These are phyloP conservation scores for Sebastes vulpes DNA, from an alignment of 2,797 vertebrate species.

Conservation along the genomic window DNA sequence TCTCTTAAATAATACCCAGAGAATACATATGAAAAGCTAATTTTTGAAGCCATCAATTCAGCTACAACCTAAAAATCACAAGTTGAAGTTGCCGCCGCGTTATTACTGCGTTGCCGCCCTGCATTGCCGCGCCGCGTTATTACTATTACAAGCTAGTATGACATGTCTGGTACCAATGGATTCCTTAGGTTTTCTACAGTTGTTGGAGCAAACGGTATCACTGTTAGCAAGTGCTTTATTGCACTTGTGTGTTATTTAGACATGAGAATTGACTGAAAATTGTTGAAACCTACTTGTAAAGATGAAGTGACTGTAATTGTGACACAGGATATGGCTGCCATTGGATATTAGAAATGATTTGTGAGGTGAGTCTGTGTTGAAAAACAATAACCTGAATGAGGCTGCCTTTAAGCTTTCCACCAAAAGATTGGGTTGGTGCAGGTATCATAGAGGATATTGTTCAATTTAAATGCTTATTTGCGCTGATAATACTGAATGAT, in stretches of 20 bases:
- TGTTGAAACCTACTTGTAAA: neutral
- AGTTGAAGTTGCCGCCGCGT: too few species aligned
- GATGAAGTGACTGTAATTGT: neutral
- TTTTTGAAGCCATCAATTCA: neutral
- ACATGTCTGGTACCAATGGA: too few species aligned
- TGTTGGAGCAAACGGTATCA: neutral
- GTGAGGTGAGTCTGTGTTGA: neutral
- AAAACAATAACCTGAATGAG: neutral
- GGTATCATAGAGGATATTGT: neutral
- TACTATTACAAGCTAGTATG: too few species aligned
- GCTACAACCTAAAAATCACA: too few species aligned
- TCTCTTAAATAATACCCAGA: neutral
- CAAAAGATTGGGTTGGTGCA: neutral
- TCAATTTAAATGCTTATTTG: constrained; percentile 12
- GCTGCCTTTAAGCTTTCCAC: neutral
- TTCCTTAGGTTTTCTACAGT: too few species aligned
- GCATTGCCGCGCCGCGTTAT: too few species aligned
- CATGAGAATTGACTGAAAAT: neutral
- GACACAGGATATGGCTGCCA: neutral
- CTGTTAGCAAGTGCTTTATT: neutral
- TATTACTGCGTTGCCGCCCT: accelerated
- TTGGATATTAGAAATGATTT: neutral
- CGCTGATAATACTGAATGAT: neutral
- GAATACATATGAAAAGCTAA: neutral
- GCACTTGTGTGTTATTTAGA: neutral